Evolutionary conservation across 1,140 invertebrate species (phyloP), one percentile per base, ranked within the genome.

Genomic region (Cydia strobilella): DNA sequence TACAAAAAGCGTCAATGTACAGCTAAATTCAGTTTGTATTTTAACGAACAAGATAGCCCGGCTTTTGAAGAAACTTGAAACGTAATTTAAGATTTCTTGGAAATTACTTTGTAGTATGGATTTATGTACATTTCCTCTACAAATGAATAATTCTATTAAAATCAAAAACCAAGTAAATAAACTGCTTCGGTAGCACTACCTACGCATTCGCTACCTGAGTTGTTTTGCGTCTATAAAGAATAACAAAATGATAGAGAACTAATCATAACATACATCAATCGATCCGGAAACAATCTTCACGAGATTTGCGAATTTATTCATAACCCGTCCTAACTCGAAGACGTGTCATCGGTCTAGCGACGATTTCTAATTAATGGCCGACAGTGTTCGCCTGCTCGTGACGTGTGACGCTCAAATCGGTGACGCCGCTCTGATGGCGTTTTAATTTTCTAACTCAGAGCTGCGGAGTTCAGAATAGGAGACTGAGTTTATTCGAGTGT

Each of bases 301-400:
- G 7, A 3, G 54, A 59, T 59, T 59, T 54, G 51, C 15, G 54
- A 23, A 59, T 59, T 59, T 59, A 59, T 59, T 59, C 54, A 59
- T 59, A 59, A 59, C 54, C 54, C 54, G 7, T 59, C 54, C 18
- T 6, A 59, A 59, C 18, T 59, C 18, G 54, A 59, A 59, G 54
- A 23, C 54, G 10, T 59, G 20, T 59, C 54, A 23, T 59, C 54
- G 54, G 9, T 51, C 48, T 51, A 20, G 18, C 54, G 20, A 39
- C 65, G 65, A 69, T 69, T n/a, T 35, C 31, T 69, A 69, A 69
- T 69, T 69, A 69, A 69, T 35, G 25, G 65, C 27, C 9, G 27
- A n/a, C 65, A 35, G 54, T 59, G 54, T 23, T 23, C 48, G 48
- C n/a, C 54, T 59, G 54, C 20, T 18, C 25, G 25, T 69, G 65